Conservation (phyloP, 1,140 invertebrate species). For the Brachionus manjavacas region DNA sequence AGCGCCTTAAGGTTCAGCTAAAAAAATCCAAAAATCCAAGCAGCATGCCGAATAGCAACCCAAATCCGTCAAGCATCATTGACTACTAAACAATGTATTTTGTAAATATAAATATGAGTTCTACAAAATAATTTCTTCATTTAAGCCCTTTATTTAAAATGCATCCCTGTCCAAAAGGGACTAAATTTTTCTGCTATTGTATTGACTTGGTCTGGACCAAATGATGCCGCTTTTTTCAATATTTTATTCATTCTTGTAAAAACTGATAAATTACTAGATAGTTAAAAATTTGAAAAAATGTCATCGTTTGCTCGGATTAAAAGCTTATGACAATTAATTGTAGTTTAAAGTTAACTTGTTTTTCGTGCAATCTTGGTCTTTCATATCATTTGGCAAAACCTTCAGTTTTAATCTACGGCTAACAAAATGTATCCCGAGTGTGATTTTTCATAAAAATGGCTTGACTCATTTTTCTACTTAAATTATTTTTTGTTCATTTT, state of each 20-base stretch:
- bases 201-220: neutral
- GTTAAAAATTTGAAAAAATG: neutral
- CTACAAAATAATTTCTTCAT: neutral
- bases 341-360: neutral
- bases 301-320: neutral
- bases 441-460: neutral
- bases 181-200: neutral
- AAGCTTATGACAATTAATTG: neutral
- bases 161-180: neutral
- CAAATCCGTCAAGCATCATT: neutral
- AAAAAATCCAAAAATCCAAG: slow-evolving; percentile 95
- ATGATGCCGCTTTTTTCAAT: neutral
- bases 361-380: neutral
- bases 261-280: neutral
- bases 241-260: neutral
- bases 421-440: slow-evolving; percentile 20
- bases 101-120: neutral
- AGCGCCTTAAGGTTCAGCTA: slow-evolving; percentile 97
- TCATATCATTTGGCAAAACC: neutral
- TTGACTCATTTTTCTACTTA: neutral
- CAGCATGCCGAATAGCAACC: slow-evolving; percentile 48
- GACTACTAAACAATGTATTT: neutral
- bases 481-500: neutral
- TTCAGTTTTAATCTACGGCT: slow-evolving; percentile 2
- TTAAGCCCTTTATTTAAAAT: neutral